Conservation (phyloP, 2,797 vertebrate species). For the Cheirogaleus major region DNA sequence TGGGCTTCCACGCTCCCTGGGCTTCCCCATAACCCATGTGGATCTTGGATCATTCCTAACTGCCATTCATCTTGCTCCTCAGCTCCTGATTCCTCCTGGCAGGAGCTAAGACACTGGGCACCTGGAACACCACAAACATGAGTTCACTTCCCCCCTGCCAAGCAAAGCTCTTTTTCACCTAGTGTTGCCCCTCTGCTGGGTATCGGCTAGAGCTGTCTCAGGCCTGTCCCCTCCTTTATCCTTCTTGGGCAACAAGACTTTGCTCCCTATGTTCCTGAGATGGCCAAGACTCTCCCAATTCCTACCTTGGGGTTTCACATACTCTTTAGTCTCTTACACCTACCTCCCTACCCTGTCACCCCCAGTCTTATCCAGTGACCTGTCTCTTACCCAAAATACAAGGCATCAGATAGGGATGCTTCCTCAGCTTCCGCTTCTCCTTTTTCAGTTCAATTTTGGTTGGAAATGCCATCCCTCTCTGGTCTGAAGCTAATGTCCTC, state of each 20-base stretch:
- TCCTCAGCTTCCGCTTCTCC: not conserved
- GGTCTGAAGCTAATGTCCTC: not conserved
- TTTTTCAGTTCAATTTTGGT: not conserved
- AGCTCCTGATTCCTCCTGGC: not conserved
- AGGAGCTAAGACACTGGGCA: no score
- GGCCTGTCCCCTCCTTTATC: not conserved
- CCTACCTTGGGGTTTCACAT: not conserved
- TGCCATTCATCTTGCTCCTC: not conserved
- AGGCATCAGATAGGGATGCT: not conserved
- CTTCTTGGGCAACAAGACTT: not conserved
- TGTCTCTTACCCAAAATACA: not conserved
- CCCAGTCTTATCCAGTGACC: not conserved
- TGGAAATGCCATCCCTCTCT: not conserved
- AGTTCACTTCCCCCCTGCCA: no score
- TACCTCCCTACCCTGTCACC: no score
- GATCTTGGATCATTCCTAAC: not conserved
- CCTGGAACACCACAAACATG: not conserved
- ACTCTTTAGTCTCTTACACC: not conserved
- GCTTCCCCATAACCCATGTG: rapidly evolving
- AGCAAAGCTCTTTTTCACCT: not conserved
- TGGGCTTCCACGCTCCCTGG: not conserved
- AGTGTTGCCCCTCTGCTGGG: not conserved
- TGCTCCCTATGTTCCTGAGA: not conserved
- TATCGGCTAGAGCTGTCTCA: rapidly evolving
- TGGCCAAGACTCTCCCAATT: not conserved